Percentiles rank a stretch among this genome's conserved stretches.
Evolutionary conservation across 2,888 invertebrate species (phyloP).

Genomic region (Eumacrocentrus americanus): DNA sequence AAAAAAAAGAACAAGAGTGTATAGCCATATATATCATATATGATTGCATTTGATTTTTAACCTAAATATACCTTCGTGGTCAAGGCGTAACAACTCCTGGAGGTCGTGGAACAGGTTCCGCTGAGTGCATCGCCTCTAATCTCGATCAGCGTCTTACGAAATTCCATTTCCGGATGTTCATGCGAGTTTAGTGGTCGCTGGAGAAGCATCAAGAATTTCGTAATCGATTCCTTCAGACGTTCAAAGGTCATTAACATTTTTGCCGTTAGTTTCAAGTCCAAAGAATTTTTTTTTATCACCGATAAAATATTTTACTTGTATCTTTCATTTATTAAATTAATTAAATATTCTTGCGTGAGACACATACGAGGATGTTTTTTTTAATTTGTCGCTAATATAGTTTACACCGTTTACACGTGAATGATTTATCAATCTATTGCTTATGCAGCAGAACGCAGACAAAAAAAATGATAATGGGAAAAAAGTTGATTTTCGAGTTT

Average conservation of each 20-base stretch:
- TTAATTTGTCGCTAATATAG: no score
- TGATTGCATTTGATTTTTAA: no score
- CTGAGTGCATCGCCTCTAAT: conserved; percentile 22
- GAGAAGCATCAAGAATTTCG: conserved; percentile 22
- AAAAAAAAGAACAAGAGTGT: no score
- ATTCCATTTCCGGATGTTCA: conserved; percentile 30
- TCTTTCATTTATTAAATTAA: conserved; percentile 5
- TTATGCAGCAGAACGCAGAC: conserved; percentile 1
- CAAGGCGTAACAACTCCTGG: neutral
- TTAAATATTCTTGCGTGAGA: no score
- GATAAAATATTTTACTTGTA: neutral
- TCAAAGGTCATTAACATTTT: conserved; percentile 23
- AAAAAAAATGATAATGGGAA: conserved; percentile 15
- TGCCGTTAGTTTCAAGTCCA: conserved; percentile 7
- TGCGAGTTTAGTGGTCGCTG: neutral
- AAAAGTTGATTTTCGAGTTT: conserved; percentile 27
- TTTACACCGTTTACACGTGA: no score
- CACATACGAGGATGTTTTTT: no score
- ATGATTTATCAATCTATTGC: no score
- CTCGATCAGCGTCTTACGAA: conserved; percentile 28
- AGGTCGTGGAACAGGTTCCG: conserved; percentile 12
- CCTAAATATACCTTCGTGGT: no score
- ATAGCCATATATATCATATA: no score
- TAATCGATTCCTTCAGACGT: conserved; percentile 16
- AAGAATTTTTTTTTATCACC: neutral